Evolutionary conservation across 2,113 vertebrate species (phyloP).

Genomic region (Melanerpes formicivorus): DNA sequence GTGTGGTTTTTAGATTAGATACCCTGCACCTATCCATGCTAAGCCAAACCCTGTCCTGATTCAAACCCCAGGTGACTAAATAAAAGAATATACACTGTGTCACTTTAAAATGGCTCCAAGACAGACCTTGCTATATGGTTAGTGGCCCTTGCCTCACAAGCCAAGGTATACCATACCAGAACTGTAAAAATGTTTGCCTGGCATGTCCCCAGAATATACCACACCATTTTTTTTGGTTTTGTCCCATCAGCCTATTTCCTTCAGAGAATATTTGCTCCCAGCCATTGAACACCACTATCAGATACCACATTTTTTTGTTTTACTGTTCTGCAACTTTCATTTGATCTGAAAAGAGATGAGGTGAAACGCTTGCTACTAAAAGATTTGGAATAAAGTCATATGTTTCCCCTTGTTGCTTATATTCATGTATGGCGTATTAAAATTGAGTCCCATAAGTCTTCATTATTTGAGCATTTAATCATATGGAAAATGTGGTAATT

Average conservation of each 20-base stretch:
- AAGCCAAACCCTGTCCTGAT: slow-evolving; percentile 3
- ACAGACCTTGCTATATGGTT: neutral
- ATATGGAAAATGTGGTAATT: slow-evolving; percentile 80
- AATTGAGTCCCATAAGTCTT: slow-evolving; percentile 71
- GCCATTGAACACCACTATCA: neutral
- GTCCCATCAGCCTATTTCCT: neutral
- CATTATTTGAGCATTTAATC: slow-evolving; percentile 78
- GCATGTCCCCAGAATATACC: neutral
- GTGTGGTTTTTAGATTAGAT: slow-evolving; percentile 6
- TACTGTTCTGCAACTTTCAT: neutral
- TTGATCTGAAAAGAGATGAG: slow-evolving; percentile 19
- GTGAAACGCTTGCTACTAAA: slow-evolving; percentile 54
- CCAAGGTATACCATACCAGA: neutral
- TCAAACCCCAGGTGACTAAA: slow-evolving; percentile 13
- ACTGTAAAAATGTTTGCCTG: neutral
- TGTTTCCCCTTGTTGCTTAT: slow-evolving; percentile 35
- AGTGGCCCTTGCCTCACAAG: neutral
- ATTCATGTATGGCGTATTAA: slow-evolving; percentile 56
- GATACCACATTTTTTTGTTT: neutral
- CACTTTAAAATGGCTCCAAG: slow-evolving; percentile 16
- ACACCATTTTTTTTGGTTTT: neutral
- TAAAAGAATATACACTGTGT: neutral
- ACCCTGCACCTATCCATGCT: neutral
- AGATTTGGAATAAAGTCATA: slow-evolving; percentile 69
- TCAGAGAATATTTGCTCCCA: neutral